Conservation (phyloP, 2,888 invertebrate species). For the Caenorhabditis plicata region DNA sequence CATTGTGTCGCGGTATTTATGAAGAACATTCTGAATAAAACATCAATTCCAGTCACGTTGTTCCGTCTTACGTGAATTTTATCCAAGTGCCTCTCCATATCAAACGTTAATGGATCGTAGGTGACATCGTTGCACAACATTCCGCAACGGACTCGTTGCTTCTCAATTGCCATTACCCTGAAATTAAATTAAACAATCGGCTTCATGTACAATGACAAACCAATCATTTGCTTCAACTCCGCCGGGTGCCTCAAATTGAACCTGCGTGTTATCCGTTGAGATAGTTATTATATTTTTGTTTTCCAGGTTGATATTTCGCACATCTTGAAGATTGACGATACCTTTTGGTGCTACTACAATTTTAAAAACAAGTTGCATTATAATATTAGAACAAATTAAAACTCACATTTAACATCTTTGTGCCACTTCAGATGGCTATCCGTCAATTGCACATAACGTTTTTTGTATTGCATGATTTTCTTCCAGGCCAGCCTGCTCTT, state of each 20-base stretch:
- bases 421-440: conserved; percentile 56
- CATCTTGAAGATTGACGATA: conserved; percentile 34
- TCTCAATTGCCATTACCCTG: conserved; percentile 36
- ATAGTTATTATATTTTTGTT: conserved; percentile 52
- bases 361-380: too few species aligned
- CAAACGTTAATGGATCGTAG: conserved; percentile 22
- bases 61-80: conserved; percentile 30
- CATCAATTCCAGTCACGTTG: not conserved
- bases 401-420: conserved; percentile 40
- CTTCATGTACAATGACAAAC: conserved; percentile 18
- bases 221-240: conserved; percentile 58
- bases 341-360: conserved; percentile 46
- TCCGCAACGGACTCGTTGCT: conserved; percentile 30
- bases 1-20: conserved; percentile 51
- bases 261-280: conserved; percentile 34
- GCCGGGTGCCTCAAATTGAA: conserved; percentile 57
- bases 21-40: conserved; percentile 27
- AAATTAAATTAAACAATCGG: not conserved
- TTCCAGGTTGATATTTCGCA: conserved; percentile 45
- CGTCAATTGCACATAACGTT: conserved; percentile 49
- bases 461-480: conserved; percentile 52
- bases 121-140: conserved; percentile 7
- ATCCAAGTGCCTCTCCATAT: conserved; percentile 37
- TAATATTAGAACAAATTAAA: too few species aligned
- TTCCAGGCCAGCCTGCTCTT: conserved; percentile 28